phyloP scores from a whole-genome alignment of 1,140 invertebrate genomes.

The Arion vulgaris region DNA sequence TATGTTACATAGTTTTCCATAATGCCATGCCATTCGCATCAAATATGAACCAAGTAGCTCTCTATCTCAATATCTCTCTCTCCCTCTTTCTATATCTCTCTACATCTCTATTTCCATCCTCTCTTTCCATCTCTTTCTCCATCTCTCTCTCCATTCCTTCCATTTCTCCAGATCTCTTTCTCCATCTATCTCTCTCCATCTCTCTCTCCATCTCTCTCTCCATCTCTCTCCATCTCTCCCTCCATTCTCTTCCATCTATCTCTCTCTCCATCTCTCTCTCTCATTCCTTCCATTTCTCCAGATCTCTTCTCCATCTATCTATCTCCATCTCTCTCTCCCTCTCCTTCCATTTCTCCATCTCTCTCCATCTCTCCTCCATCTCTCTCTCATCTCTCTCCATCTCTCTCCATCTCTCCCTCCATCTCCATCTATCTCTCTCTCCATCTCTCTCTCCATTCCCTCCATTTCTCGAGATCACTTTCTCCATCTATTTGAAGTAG shows the following conservation, averaged over 20 bases:
- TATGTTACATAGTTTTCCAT: no score
- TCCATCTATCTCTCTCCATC: no score
- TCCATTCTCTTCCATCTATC: no score
- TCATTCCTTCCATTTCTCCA: constrained; percentile 3
- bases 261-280: no score
- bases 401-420: background rate
- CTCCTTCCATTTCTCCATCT: background rate
- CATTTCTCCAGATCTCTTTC: no score
- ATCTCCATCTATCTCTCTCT: background rate
- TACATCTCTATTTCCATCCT: background rate
- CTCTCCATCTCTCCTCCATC: background rate
- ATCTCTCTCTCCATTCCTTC: no score
- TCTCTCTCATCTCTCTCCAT: background rate
- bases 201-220: no score
- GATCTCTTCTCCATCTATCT: background rate
- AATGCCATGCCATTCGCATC: no score
- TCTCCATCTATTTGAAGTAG: background rate
- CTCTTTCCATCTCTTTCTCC: no score
- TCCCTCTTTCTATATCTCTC: constrained; percentile 1
- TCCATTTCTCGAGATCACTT: background rate
- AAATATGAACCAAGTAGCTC: no score
- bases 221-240: no score
- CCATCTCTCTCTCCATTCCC: background rate
- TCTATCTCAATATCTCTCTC: background rate
- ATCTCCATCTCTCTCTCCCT: constrained; percentile 10